Percentiles rank a stretch among this genome's conserved stretches.
Evolutionary conservation across 2,888 invertebrate species (phyloP).

Genomic region (Drosophila neoperkinsi): DNA sequence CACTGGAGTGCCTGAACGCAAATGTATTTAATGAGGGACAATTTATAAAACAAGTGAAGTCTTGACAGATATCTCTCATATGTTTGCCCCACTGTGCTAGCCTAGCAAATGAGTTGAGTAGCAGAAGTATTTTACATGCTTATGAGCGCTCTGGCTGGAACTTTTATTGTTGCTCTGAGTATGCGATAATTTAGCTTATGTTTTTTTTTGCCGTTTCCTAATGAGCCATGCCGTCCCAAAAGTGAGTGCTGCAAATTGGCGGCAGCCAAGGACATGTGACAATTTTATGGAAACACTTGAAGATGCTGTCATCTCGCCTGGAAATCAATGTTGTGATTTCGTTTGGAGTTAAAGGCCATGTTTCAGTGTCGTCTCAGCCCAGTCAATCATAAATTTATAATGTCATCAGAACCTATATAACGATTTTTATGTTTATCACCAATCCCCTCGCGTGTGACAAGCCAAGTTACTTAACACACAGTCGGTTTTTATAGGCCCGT

Average conservation of each 20-base stretch:
- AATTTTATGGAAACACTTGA: constrained; percentile 25
- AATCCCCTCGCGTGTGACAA: constrained; percentile 1
- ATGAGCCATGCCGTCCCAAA: constrained; percentile 33
- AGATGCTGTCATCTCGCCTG: background rate
- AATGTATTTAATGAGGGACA: background rate
- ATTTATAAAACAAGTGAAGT: background rate
- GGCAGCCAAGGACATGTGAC: constrained; percentile 16
- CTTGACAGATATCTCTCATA: background rate
- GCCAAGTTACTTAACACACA: constrained; percentile 34
- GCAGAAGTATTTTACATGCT: constrained; percentile 19
- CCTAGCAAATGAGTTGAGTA: background rate
- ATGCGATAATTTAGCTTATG: constrained; percentile 42
- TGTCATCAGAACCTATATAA: constrained; percentile 62
- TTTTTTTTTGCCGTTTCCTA: constrained; percentile 36
- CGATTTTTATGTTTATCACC: constrained; percentile 54
- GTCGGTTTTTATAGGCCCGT: constrained; percentile 56
- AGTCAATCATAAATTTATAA: constrained; percentile 69
- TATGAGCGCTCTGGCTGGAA: constrained; percentile 9
- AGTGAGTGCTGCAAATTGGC: constrained; percentile 29
- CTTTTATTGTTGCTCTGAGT: constrained; percentile 42
- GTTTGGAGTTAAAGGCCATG: background rate
- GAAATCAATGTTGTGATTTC: constrained; percentile 36
- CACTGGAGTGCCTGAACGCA: background rate
- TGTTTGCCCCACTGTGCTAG: constrained; percentile 31
- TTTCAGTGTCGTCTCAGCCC: constrained; percentile 20